Conservation (phyloP, 2,797 vertebrate species). For the Macrochelys suwanniensis region DNA sequence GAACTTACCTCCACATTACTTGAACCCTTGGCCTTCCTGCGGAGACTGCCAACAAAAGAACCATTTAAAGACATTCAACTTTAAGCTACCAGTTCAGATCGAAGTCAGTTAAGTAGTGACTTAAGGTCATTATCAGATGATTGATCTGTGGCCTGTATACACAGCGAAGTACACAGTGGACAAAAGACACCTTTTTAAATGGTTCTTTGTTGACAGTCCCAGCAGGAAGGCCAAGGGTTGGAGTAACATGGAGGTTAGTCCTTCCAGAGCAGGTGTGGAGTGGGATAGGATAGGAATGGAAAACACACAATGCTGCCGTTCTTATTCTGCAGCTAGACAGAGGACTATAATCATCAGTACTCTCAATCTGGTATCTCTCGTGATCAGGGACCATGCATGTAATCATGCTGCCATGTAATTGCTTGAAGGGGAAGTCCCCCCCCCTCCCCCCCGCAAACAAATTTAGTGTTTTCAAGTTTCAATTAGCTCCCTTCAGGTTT, state of each 20-base stretch:
- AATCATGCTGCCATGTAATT: constrained; percentile 45
- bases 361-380: constrained; percentile 22
- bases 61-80: background rate
- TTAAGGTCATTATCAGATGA: background rate
- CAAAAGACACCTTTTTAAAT: background rate
- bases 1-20: too few species aligned
- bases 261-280: background rate
- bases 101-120: background rate
- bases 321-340: background rate
- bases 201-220: background rate
- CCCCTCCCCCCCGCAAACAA: background rate
- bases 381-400: constrained; percentile 32
- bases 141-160: background rate
- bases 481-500: constrained; percentile 36
- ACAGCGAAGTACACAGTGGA: background rate
- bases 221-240: background rate
- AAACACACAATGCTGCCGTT: constrained; percentile 12
- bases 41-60: background rate
- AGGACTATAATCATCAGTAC: background rate
- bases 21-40: background rate
- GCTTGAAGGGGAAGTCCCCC: constrained; percentile 6
- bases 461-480: constrained; percentile 7
- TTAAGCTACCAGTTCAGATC: background rate
- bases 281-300: background rate
- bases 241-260: background rate